Conservation (phyloP, 2,888 invertebrate species). For the Steinernema scapterisci region DNA sequence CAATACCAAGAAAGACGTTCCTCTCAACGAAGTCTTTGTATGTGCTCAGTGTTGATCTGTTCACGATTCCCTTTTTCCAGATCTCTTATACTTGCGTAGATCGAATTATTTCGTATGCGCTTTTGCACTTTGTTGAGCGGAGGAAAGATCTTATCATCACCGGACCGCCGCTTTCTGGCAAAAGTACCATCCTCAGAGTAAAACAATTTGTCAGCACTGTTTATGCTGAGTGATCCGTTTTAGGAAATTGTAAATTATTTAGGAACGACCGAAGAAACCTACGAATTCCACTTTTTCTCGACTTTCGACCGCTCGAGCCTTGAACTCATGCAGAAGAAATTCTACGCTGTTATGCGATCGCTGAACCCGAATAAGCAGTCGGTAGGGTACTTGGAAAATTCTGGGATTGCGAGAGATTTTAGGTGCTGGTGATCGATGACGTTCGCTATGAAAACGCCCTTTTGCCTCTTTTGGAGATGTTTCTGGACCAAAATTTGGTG, state of each 20-base stretch:
- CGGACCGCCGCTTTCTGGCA: slow-evolving; percentile 53
- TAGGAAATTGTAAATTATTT: background rate
- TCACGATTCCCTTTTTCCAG: too few species aligned
- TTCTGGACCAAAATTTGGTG: slow-evolving; percentile 52
- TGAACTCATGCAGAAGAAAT: slow-evolving; percentile 49
- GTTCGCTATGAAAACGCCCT: slow-evolving; percentile 50
- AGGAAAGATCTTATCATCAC: slow-evolving; percentile 47
- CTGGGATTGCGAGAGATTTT: background rate
- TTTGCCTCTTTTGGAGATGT: slow-evolving; percentile 55
- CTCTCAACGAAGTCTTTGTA: slow-evolving; percentile 49
- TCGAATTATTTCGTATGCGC: slow-evolving; percentile 51
- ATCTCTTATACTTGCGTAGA: slow-evolving; percentile 47
- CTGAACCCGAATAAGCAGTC: background rate
- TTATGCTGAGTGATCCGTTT: background rate
- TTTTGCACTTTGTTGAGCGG: slow-evolving; percentile 20
- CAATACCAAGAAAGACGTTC: slow-evolving; percentile 46
- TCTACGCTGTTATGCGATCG: slow-evolving; percentile 40
- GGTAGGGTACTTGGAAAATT: background rate
- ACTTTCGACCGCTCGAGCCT: slow-evolving; percentile 37
- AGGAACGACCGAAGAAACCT: background rate
- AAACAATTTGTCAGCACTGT: too few species aligned
- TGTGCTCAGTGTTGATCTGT: too few species aligned
- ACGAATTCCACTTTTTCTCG: background rate
- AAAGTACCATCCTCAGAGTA: slow-evolving; percentile 54
- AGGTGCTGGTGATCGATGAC: slow-evolving; percentile 42